These are phyloP conservation scores for Ranitomeya imitator DNA, from an alignment of 2,113 vertebrate genomes.

Conservation along the genomic window DNA sequence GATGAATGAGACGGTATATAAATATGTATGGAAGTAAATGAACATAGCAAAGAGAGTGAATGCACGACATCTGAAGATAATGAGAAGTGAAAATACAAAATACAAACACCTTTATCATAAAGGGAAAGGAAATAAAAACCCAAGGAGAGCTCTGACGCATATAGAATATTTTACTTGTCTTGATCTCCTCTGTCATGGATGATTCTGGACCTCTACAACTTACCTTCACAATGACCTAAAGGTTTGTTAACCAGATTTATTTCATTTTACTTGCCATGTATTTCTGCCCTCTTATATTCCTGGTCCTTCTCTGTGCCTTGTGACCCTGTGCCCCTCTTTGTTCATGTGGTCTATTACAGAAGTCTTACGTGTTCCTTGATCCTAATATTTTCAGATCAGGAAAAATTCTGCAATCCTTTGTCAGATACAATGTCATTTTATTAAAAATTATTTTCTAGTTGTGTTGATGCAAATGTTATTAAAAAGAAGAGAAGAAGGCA, in stretches of 20 bases:
- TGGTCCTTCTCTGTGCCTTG: neutral
- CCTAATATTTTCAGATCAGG: no score
- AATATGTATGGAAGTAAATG: conserved; percentile 2
- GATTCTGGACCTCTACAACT: neutral
- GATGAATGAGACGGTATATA: neutral
- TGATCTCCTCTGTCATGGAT: neutral
- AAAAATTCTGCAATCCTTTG: no score
- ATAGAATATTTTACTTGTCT: neutral
- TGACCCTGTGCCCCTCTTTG: neutral
- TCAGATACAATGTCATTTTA: no score
- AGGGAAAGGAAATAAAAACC: neutral
- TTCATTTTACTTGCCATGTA: neutral
- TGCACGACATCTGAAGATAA: conserved; percentile 5
- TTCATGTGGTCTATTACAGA: neutral
- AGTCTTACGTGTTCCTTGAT: neutral
- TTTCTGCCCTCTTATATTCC: neutral
- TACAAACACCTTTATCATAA: neutral
- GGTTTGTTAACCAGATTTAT: no score
- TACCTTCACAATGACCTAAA: neutral
- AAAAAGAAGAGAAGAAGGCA: no score
- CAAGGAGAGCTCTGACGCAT: neutral
- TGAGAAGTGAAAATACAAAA: conserved; percentile 8
- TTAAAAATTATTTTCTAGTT: no score
- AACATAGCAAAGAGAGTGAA: neutral
- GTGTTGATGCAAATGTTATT: no score